phyloP scores from a whole-genome alignment of 2,888 invertebrate genomes.

The Scaeva pyrastri region DNA sequence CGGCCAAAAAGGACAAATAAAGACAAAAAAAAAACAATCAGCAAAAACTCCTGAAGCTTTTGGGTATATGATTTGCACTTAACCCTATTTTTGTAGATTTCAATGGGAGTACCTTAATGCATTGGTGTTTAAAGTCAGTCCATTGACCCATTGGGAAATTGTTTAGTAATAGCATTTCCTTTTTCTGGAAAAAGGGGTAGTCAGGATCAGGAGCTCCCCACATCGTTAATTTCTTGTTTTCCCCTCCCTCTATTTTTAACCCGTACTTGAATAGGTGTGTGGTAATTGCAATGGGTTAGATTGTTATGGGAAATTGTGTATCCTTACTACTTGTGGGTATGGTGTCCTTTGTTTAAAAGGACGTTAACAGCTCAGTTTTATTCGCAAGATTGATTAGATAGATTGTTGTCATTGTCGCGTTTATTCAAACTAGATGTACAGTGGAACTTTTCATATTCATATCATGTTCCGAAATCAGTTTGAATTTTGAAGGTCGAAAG shows the following conservation, averaged over 20 bases:
- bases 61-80: conserved; percentile 66
- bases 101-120: not conserved
- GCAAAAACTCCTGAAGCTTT: conserved; percentile 4
- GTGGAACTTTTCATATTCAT: not conserved
- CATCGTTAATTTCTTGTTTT: not conserved
- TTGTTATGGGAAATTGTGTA: not conserved
- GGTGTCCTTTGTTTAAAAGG: conserved; percentile 18
- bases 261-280: conserved; percentile 12
- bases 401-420: conserved; percentile 35
- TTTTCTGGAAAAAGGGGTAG: conserved; percentile 38
- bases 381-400: conserved; percentile 41
- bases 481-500: too few species aligned
- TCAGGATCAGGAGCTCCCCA: not conserved
- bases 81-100: conserved; percentile 29
- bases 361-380: conserved; percentile 42
- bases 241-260: not conserved
- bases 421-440: not conserved
- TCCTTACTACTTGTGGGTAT: not conserved
- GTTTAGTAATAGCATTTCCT: conserved; percentile 72
- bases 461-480: not conserved
- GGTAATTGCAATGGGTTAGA: conserved; percentile 5
- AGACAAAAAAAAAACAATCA: conserved; percentile 8
- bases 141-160: conserved; percentile 69
- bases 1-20: not conserved
- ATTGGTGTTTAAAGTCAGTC: conserved; percentile 39